phyloP scores from a whole-genome alignment of 2,113 vertebrate species.

The Indri indri region DNA sequence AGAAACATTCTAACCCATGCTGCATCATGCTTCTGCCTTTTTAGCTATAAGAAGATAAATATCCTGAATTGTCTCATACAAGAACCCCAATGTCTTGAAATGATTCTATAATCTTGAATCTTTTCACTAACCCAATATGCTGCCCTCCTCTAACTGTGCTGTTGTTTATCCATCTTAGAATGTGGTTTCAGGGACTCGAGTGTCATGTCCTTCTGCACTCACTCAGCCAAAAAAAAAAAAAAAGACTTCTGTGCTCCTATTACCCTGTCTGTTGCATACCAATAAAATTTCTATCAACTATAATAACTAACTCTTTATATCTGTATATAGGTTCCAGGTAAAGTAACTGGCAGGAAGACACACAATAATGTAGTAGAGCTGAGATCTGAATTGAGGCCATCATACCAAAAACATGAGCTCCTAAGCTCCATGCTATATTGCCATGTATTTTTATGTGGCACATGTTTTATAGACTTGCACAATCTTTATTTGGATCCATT shows the following conservation, averaged over 20 bases:
- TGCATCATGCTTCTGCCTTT: not conserved
- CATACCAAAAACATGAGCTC: not conserved
- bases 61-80: not conserved
- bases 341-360: not conserved
- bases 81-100: not conserved
- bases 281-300: not conserved
- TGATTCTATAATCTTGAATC: not conserved
- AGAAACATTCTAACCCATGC: not conserved
- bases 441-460: not conserved
- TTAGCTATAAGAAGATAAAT: not conserved
- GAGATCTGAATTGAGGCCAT: not conserved
- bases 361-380: not conserved
- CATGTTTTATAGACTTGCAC: not conserved
- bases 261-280: not conserved
- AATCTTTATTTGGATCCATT: not conserved
- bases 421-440: not conserved
- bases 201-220: not conserved
- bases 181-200: not conserved
- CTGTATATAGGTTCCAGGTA: not conserved
- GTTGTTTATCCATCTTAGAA: not conserved
- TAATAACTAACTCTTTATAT: not conserved
- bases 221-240: not conserved
- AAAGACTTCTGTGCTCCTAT: not conserved
- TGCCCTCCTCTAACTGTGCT: not conserved
- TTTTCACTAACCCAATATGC: not conserved